Evolutionary conservation across 35 echinoderm and acorn worm genomes (phyloP).

Genomic region (Apostichopus californicus): DNA sequence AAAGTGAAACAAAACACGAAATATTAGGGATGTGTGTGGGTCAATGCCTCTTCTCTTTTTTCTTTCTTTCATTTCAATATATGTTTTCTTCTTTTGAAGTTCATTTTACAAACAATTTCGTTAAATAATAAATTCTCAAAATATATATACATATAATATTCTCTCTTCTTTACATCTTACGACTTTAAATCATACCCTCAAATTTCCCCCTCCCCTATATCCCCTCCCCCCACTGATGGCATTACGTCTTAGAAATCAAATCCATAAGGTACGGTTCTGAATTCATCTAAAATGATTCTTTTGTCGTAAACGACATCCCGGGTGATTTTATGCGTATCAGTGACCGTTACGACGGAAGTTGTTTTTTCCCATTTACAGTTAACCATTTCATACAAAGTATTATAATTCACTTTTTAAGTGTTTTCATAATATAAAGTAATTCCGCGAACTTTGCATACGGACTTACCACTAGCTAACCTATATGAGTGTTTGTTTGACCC

Average conservation of each 20-base stretch:
- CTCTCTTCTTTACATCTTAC: too few species aligned
- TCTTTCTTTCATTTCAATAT: background rate
- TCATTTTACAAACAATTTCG: background rate
- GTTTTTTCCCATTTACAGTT: background rate
- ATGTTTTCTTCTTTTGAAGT: background rate
- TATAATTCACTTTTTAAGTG: background rate
- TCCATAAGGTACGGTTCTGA: too few species aligned
- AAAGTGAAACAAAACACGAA: too few species aligned
- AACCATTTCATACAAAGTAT: too few species aligned
- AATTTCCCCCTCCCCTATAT: background rate
- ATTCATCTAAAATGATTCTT: too few species aligned
- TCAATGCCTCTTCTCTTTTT: background rate
- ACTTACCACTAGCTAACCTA: background rate
- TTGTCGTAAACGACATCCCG: too few species aligned
- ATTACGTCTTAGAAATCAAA: background rate
- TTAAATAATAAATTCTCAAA: background rate
- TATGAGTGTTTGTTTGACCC: background rate
- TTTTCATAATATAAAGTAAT: conserved; percentile 5
- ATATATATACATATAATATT: background rate
- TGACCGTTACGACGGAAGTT: too few species aligned
- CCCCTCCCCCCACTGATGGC: background rate
- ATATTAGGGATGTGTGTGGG: too few species aligned
- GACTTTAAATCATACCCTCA: background rate
- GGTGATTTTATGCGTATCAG: too few species aligned
- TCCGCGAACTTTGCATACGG: conserved; percentile 12